Evolutionary conservation across 2,797 vertebrate species (phyloP), one percentile per base, ranked within the genome.

Genomic region (Sebastes cheni): DNA sequence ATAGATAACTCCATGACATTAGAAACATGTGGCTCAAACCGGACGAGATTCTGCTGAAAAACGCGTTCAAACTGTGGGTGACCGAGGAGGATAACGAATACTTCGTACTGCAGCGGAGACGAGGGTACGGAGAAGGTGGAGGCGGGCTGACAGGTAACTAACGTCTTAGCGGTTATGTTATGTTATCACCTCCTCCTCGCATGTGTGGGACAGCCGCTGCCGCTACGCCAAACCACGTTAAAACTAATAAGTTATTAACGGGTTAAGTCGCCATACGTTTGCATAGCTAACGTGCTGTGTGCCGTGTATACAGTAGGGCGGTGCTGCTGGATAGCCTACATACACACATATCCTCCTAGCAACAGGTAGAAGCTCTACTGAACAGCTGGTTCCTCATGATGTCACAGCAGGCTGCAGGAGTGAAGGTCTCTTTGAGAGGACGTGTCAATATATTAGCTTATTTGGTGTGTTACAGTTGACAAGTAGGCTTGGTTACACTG

Each of bases 31-130:
- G 98, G 98, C 96, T 99, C 85, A 98, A 97, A 94, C 98, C 98
- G 0, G 98, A 99, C 75, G 98, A 99, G 90, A 97, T 98, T 82
- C 94, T 99, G 91, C 95, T 99, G 88, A 99, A 99, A 94, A 99
- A 97, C 93, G 98, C 97, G 9, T 96, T 98, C 58, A 98, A 98
- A 94, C 92, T 99, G 77, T 99, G 98, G 98, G 94, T 98, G 85
- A 97, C 96, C 86, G 97, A 99, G 93, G 96, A 96, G 85, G 96
- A 96, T 93, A 97, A 99, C 85, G 96, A 97, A 77, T 99, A 98
- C 90, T 99, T 99, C 94, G 96, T 99, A 25, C 94, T 99, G 95
- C 98, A 99, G 79, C 90, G 98, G 92, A 96, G 98, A 90, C 95
- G 97, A 18, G 98, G 98, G 46, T 97, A 97, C 78, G 96, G 96